phyloP scores from a whole-genome alignment of 2,113 vertebrate genomes.

The Sorex fumeus region DNA sequence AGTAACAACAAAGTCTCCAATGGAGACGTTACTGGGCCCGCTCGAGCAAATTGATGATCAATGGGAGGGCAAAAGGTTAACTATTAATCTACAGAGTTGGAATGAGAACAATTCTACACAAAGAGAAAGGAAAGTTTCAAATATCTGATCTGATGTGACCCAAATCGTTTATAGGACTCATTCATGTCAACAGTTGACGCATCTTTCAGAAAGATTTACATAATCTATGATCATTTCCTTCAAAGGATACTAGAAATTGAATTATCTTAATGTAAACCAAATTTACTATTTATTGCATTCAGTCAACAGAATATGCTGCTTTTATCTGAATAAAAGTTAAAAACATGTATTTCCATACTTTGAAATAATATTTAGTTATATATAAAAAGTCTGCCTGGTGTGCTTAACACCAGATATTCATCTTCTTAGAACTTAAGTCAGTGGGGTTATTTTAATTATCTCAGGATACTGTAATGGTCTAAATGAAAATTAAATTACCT shows the following conservation, averaged over 20 bases:
- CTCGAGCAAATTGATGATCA: no score
- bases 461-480: not conserved
- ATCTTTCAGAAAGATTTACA: constrained; percentile 24
- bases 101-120: not conserved
- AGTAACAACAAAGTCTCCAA: no score
- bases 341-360: constrained; percentile 64
- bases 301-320: constrained; percentile 80
- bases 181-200: not conserved
- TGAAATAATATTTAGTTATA: constrained; percentile 77
- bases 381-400: constrained; percentile 50
- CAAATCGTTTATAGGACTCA: not conserved
- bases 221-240: not conserved
- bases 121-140: not conserved
- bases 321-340: constrained; percentile 76
- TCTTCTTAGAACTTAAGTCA: constrained; percentile 49
- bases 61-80: not conserved
- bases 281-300: constrained; percentile 74
- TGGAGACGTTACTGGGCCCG: no score
- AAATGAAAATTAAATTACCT: not conserved
- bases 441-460: not conserved
- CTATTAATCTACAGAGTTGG: not conserved
- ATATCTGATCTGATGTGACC: not conserved
- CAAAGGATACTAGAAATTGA: constrained; percentile 23
- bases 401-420: constrained; percentile 77
- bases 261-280: constrained; percentile 16